Conservation (phyloP, 2,888 invertebrate species). For the Nysson spinosus region DNA sequence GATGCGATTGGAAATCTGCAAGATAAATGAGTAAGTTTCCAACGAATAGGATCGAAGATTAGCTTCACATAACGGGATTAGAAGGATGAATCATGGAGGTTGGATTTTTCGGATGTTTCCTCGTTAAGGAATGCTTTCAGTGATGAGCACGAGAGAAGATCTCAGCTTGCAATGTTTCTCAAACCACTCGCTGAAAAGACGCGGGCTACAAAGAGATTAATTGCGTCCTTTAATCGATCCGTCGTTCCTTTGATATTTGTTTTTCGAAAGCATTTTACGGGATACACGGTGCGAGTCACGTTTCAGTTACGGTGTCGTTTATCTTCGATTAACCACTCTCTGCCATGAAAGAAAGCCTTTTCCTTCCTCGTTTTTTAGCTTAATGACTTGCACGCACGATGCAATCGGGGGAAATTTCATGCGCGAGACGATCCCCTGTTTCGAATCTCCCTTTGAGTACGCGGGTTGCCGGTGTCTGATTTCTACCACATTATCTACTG, state of each 20-base stretch:
- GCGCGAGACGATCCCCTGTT: not conserved
- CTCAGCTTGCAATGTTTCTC: conserved; percentile 31
- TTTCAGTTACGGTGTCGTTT: conserved; percentile 58
- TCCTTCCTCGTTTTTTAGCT: conserved; percentile 41
- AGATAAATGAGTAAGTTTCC: too few relatives aligned
- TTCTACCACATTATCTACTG: conserved; percentile 4
- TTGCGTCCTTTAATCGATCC: conserved; percentile 46
- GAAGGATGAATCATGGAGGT: conserved; percentile 7
- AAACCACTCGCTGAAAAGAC: conserved; percentile 35
- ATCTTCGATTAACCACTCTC: conserved; percentile 50
- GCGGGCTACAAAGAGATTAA: conserved; percentile 41
- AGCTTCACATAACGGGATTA: conserved; percentile 26
- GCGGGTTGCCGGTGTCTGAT: conserved; percentile 3
- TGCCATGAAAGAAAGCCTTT: conserved; percentile 21
- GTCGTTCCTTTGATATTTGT: conserved; percentile 50
- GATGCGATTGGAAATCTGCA: too few relatives aligned
- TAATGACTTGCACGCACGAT: conserved; percentile 53
- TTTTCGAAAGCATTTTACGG: conserved; percentile 44
- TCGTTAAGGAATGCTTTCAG: conserved; percentile 39
- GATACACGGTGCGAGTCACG: conserved; percentile 55
- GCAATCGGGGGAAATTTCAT: conserved; percentile 33
- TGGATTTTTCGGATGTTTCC: conserved; percentile 31
- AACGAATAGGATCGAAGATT: conserved; percentile 1
- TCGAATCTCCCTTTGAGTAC: conserved; percentile 4
- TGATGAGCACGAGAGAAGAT: conserved; percentile 16